Evolutionary conservation across 1,140 invertebrate species (phyloP).

Genomic region (Solenopsis invicta): DNA sequence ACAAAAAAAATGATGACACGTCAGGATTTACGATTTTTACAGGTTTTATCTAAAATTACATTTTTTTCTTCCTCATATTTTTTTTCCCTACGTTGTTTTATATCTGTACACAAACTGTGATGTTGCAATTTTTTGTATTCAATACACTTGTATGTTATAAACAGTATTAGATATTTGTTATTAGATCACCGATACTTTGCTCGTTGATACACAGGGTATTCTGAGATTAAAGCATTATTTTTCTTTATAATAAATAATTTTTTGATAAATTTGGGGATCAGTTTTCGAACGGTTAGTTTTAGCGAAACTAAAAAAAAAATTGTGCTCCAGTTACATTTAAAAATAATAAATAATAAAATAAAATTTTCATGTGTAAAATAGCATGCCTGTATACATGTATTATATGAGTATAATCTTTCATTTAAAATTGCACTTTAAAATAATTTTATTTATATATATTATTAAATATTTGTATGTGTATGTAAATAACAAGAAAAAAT

Average conservation of each 20-base stretch:
- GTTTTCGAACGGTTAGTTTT: neutral
- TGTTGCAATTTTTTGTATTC: neutral
- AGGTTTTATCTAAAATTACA: neutral
- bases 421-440: slow-evolving; percentile 2
- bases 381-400: neutral
- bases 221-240: neutral
- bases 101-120: slow-evolving; percentile 39
- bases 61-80: neutral
- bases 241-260: neutral
- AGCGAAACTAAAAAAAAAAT: neutral
- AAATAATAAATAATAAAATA: slow-evolving; percentile 21
- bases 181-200: slow-evolving; percentile 81
- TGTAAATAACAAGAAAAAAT: neutral
- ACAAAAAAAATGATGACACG: neutral
- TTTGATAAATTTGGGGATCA: neutral
- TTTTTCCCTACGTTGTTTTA: neutral
- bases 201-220: slow-evolving; percentile 67
- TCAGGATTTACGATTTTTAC: neutral
- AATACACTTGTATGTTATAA: slow-evolving; percentile 72
- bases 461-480: neutral
- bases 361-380: slow-evolving; percentile 8
- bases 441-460: slow-evolving; percentile 12
- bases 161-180: slow-evolving; percentile 76
- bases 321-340: neutral
- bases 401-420: neutral